Percentiles rank a stretch among this genome's conserved stretches.
Conservation (phyloP, 2,888 invertebrate species). For the Dryomyza anilis region DNA sequence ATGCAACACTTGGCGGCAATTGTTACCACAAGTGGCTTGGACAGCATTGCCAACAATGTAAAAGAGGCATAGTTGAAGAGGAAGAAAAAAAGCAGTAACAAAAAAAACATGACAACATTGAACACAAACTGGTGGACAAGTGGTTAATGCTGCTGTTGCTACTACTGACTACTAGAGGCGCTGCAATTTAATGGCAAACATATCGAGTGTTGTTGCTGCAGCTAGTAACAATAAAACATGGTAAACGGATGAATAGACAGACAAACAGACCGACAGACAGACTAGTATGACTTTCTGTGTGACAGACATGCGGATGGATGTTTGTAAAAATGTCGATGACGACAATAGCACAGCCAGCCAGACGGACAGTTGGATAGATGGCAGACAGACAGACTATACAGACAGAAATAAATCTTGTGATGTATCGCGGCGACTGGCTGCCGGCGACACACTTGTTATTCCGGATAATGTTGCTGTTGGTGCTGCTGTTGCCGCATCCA, state of each 20-base stretch:
- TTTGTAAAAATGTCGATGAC: too few species aligned
- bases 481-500: too few species aligned
- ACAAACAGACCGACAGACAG: conserved; percentile 5
- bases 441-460: conserved; percentile 15
- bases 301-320: background rate
- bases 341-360: background rate
- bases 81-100: background rate
- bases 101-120: background rate
- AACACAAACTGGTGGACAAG: background rate
- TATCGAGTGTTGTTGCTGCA: background rate
- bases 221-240: background rate
- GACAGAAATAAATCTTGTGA: background rate
- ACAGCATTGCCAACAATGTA: background rate
- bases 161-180: conserved; percentile 1
- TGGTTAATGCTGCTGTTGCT: background rate
- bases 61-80: background rate
- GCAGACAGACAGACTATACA: background rate
- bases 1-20: background rate
- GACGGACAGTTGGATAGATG: too few species aligned
- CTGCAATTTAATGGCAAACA: background rate
- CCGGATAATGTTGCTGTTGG: background rate
- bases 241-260: background rate
- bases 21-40: background rate
- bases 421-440: too few species aligned
- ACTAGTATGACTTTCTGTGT: too few species aligned